Conservation (phyloP, 2,113 vertebrate genomes). For the Upupa epops region DNA sequence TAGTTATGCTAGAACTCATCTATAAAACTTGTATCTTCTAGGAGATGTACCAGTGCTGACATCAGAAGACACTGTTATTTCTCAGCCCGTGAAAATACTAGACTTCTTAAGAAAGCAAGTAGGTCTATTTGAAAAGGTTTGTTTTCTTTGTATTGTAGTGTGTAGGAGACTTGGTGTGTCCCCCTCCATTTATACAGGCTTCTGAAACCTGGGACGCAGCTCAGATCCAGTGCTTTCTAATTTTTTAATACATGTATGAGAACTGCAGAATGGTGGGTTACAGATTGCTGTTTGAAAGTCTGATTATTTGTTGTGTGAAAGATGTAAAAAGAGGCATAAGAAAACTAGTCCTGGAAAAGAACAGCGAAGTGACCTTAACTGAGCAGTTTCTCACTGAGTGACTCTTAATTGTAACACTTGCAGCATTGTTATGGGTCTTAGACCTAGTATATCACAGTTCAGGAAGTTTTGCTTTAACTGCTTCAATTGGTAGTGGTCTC, state of each 20-base stretch:
- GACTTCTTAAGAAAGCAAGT: constrained; percentile 93
- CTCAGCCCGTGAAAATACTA: constrained; percentile 89
- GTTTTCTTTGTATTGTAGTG: background rate
- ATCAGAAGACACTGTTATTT: constrained; percentile 79
- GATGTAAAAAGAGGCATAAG: background rate
- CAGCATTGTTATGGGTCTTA: background rate
- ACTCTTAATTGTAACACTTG: background rate
- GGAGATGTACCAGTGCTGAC: constrained; percentile 84
- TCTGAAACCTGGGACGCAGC: background rate
- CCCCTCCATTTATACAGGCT: background rate
- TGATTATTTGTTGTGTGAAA: background rate
- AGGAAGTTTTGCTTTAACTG: background rate
- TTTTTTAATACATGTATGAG: background rate
- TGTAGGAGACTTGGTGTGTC: background rate
- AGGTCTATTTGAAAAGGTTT: background rate
- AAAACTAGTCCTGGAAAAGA: background rate
- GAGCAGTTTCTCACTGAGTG: background rate
- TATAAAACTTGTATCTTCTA: constrained; percentile 34
- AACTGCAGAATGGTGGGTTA: background rate
- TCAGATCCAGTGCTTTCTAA: background rate
- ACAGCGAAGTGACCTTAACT: background rate
- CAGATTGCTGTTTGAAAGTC: background rate
- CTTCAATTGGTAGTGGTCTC: background rate
- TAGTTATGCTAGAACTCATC: background rate
- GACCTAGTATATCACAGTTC: background rate